These are phyloP conservation scores for Polietes domitor DNA, from an alignment of 2,888 invertebrate species.

Conservation along the genomic window DNA sequence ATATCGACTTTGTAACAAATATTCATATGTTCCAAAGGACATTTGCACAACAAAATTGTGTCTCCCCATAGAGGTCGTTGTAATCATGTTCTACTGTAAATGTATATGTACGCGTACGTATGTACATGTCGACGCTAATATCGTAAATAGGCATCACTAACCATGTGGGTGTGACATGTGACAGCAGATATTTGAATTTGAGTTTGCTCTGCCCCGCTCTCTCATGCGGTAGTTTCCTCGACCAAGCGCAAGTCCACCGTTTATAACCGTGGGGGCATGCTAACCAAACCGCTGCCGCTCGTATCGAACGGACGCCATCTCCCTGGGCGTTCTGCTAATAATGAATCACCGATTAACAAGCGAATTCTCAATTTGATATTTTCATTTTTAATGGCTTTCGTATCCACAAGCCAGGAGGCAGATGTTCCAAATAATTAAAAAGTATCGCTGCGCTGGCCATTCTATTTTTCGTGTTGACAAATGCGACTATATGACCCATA, in stretches of 20 bases:
- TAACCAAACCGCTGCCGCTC: background rate
- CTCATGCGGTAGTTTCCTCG: background rate
- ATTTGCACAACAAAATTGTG: too few species aligned
- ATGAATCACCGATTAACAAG: conserved; percentile 6
- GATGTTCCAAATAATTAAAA: too few species aligned
- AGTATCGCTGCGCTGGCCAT: too few species aligned
- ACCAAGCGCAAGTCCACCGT: background rate
- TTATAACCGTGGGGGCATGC: conserved; percentile 1
- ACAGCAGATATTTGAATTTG: conserved; percentile 42
- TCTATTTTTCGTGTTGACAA: too few species aligned
- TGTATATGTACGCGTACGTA: too few species aligned
- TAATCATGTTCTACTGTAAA: too few species aligned
- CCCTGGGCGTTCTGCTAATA: background rate
- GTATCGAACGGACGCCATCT: background rate
- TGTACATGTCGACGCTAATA: background rate
- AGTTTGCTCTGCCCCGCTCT: background rate
- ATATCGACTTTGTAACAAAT: too few species aligned
- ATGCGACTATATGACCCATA: background rate
- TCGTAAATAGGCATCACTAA: background rate
- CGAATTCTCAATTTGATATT: background rate
- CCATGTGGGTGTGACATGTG: conserved; percentile 40
- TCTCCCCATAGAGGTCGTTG: too few species aligned
- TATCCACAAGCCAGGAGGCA: background rate
- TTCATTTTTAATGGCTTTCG: background rate
- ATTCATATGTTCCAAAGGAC: too few species aligned